Evolutionary conservation across 2,113 vertebrate genomes (phyloP), one percentile per base, ranked within the genome.

Genomic region (Crotalus horridus): DNA sequence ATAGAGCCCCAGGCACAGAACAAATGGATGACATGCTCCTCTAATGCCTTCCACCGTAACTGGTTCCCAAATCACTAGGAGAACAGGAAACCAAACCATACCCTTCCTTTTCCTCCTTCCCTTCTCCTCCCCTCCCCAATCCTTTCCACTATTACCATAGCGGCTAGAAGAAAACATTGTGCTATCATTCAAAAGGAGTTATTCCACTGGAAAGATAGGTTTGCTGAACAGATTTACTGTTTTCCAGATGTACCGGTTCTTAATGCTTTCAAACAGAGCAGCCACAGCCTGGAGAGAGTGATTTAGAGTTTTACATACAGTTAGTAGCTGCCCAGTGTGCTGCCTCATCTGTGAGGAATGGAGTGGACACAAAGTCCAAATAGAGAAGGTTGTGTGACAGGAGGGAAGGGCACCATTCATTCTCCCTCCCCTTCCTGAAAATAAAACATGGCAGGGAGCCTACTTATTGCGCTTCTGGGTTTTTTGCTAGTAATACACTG

Each of bases 191-290:
- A 95, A 93, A 92, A 94, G 90, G 94, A 95, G 91, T 95, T 93
- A 92, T 95, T 96, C 95, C 93, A 91, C 94, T 61, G 94, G 92
- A 92, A 97, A 96, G 96, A 88, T 23, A 33, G 39, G 88, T 96
- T 96, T 92, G 74, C 74, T 29, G 94, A 94, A 95, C 93, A 96
- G 94, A 96, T 96, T 91, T 94, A 94, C 93, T 54, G 92, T 88
- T 96, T 97, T 97, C 96, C 95, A 96, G 97, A 97, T 97, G 97
- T 94, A 53, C 91, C 0, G 64, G 64, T 95, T 96, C 95, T 55
- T 96, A 96, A 96, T 96, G 95, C 96, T 96, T 97, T 96, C 96
- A 95, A 91, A 89, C 93, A 92, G 94, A 94, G 95, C 95, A 91
- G 94, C 54, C 39, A 93, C 56, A 90, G 94, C 94, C 93, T 3